phyloP scores from a whole-genome alignment of 2,797 vertebrate genomes.

The Leucoraja ocellata region DNA sequence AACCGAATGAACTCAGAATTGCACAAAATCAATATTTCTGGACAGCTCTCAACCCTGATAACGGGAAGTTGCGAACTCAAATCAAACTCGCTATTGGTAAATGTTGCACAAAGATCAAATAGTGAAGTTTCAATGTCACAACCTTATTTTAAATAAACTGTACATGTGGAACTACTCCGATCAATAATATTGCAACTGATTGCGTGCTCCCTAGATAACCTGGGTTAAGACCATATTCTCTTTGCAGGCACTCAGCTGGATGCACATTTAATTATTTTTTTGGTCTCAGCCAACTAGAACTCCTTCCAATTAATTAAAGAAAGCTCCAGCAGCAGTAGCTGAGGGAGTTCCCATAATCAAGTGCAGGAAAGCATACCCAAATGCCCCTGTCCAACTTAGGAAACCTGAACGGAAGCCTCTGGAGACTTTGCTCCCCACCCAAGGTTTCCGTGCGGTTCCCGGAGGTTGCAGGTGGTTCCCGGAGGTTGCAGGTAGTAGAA shows the following conservation, averaged over 20 bases:
- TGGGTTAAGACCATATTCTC: background rate
- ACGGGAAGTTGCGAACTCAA: background rate
- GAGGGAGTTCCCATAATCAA: background rate
- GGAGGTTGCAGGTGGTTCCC: too few species aligned
- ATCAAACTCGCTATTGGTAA: constrained; percentile 21
- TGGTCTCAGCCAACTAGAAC: background rate
- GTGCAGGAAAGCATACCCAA: background rate
- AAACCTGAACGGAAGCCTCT: too few species aligned
- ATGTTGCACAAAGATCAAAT: constrained; percentile 35
- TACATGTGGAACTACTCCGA: constrained; percentile 25
- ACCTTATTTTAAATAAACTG: background rate
- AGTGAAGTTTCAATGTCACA: constrained; percentile 24
- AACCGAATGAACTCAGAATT: background rate
- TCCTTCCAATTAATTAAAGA: background rate
- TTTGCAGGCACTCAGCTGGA: background rate
- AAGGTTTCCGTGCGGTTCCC: too few species aligned
- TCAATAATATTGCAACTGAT: constrained; percentile 29
- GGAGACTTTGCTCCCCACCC: too few species aligned
- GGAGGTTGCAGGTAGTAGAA: too few species aligned
- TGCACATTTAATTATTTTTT: background rate
- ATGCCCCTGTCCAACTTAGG: too few species aligned
- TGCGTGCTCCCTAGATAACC: background rate
- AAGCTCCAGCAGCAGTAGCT: background rate
- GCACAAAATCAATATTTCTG: constrained; percentile 8
- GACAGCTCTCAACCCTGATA: background rate